Conservation (phyloP, 53 echinoderm and acorn worm species). For the Mesocentrotus franciscanus region DNA sequence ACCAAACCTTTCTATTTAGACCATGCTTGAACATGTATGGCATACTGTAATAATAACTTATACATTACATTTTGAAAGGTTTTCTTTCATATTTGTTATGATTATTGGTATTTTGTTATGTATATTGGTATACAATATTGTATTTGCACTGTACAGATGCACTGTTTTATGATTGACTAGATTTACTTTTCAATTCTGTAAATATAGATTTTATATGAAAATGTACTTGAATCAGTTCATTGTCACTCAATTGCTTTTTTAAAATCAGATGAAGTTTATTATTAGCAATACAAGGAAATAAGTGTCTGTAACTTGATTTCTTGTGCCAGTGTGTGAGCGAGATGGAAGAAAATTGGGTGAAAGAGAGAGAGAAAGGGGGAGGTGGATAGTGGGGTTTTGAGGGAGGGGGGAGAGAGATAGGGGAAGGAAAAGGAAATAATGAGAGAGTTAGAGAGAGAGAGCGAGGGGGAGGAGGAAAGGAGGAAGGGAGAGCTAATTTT, state of each 20-base stretch:
- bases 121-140: too few relatives aligned
- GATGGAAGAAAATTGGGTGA: too few relatives aligned
- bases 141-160: background rate
- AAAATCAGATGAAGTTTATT: background rate
- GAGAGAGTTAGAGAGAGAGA: too few relatives aligned
- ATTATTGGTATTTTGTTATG: background rate
- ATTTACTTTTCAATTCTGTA: background rate
- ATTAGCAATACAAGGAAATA: too few relatives aligned
- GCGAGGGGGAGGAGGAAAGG: too few relatives aligned
- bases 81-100: background rate
- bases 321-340: background rate
- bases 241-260: background rate
- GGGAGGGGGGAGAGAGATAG: too few relatives aligned
- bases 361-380: too few relatives aligned
- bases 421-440: too few relatives aligned
- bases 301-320: too few relatives aligned
- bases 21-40: background rate
- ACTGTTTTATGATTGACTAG: background rate
- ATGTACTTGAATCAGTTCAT: background rate
- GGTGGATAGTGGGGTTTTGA: too few relatives aligned
- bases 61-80: background rate
- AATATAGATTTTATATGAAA: slow-evolving; percentile 7
- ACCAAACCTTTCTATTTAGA: background rate
- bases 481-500: too few relatives aligned
- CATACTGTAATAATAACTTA: background rate